Base-by-base conservation (phyloP, 2,888 invertebrate species). In the Drosophila paracracens region DNA sequence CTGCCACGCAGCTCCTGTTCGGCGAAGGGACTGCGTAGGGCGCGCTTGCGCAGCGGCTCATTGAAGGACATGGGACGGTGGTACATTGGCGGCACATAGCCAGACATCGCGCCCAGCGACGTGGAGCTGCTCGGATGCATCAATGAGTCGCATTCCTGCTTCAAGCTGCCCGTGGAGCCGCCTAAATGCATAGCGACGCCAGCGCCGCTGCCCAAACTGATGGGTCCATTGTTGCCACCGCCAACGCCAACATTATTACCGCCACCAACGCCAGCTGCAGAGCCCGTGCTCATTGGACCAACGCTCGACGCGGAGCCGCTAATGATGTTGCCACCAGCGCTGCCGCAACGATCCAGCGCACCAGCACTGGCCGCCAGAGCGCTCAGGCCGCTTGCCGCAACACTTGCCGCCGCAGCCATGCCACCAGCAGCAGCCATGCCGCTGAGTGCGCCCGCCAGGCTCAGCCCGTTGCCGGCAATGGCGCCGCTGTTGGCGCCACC, bases 1-100 rank as follows among this genome's bases (percentile, higher is more conserved):
- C 96, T 96, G 53, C 95, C 95, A 79, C 96, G 94, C 68, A 94
- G 92, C 72, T 93, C 93, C 80, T 93, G 93, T 67, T 93, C 93
- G 72, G 91, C 91, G 74, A 92, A 93, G n/a, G 93, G 95, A 93
- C 93, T 95, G 84, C 94, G 94, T 84, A 94, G 93, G 76, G 94
- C 94, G 81, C 94, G 93, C 91, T 95, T 96, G 93, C 94, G 91
- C 61, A 93, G 91, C 69, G 93, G 92, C 79, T 94, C 94, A 72
- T 93, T 79, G 54, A 79, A 94, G 36, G 91, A 92, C 79, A 92
- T 90, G 81, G 91, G 94, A 78, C 92, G 93, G 89, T 92, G 93
- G 89, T 93, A 94, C 81, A 93, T 93, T 90, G 91, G 93, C 83
- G 92, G 93, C 83, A 92, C 91, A 80, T 93, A 93, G 76, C 90